Conservation (phyloP, 2,888 invertebrate species). For the Chymomyza amoena region DNA sequence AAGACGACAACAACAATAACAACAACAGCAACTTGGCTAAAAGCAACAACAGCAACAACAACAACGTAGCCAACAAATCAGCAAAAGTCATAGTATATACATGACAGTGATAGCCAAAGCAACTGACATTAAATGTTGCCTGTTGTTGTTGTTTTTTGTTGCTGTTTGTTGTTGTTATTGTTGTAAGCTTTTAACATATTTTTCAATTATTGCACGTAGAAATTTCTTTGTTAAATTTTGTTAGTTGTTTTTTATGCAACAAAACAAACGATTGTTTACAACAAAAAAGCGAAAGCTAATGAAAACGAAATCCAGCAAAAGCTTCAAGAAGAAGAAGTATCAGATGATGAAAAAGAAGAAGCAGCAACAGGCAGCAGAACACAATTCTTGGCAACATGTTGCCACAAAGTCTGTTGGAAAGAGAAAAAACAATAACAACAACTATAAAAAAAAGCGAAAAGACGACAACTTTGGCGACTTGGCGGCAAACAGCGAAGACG, state of each 20-base stretch:
- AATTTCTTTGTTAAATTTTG: slow-evolving; percentile 30
- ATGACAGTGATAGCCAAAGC: background rate
- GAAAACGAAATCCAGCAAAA: slow-evolving; percentile 12
- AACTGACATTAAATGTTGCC: background rate
- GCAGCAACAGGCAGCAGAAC: slow-evolving; percentile 21
- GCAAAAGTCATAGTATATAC: background rate
- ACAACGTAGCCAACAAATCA: background rate
- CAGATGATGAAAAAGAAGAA: slow-evolving; percentile 9
- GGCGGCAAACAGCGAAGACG: background rate
- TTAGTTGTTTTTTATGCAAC: slow-evolving; percentile 26
- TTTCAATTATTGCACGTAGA: slow-evolving; percentile 49
- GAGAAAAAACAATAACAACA: slow-evolving; percentile 1
- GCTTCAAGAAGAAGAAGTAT: slow-evolving; percentile 8
- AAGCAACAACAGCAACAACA: slow-evolving; percentile 32
- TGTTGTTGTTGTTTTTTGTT: background rate
- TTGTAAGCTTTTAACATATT: slow-evolving; percentile 65
- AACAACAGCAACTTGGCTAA: slow-evolving; percentile 40
- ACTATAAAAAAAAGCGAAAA: slow-evolving; percentile 61
- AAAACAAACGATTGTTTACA: slow-evolving; percentile 14
- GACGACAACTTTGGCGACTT: slow-evolving; percentile 41
- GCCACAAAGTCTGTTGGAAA: slow-evolving; percentile 56
- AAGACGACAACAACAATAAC: slow-evolving; percentile 18
- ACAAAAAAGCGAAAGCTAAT: slow-evolving; percentile 53
- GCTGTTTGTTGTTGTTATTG: slow-evolving; percentile 11
- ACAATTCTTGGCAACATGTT: slow-evolving; percentile 36